Base-by-base conservation (phyloP, 2,888 invertebrate genomes). In the Archips crataeganus region DNA sequence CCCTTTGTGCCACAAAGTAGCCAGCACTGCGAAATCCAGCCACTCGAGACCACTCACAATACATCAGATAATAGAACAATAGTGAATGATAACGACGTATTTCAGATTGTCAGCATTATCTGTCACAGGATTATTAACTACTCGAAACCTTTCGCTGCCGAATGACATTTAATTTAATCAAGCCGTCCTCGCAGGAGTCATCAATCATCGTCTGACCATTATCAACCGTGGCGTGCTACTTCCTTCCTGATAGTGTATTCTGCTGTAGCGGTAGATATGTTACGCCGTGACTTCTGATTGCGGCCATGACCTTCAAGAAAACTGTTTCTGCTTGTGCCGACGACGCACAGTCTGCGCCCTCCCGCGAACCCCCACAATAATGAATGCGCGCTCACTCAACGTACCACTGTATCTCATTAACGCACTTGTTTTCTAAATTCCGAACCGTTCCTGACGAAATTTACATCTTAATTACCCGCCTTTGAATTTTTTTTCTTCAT, bases 391-490 rank as follows among this genome's bases (percentile, higher is more conserved):
- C 45, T 42, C 51, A 51, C 42, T 60, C 32, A 34, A 60, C 23
- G 54, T 59, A 47, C 15, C 47, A 49, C 65, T 60, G 49, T 70
- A 60, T 67, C 72, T 70, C 67, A 71, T 76, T 70, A 74, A 65
- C 59, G 59, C 71, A 36, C 65, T 65, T 65, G 60, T 70, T 70
- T 54, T 70, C 76, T 72, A 75, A 76, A 75, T 78, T 78, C 75
- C 69, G 70, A 34, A 49, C 68, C 77, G 70, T 72, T 79, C 76
- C 76, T 73, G 68, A 34, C 74, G 36, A 77, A 80, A 82, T 83
- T 82, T 79, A 79, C 83, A 82, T 83, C 76, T 81, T 83, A 82
- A 83, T 82, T 81, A 79, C 75, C 77, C 78, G 75, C 78, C 77
- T 80, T 81, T 68, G 72, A 70, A 75, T 70, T 77, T 69, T 81